Conservation (phyloP, 2,888 invertebrate species). For the Rhagonycha fulva region DNA sequence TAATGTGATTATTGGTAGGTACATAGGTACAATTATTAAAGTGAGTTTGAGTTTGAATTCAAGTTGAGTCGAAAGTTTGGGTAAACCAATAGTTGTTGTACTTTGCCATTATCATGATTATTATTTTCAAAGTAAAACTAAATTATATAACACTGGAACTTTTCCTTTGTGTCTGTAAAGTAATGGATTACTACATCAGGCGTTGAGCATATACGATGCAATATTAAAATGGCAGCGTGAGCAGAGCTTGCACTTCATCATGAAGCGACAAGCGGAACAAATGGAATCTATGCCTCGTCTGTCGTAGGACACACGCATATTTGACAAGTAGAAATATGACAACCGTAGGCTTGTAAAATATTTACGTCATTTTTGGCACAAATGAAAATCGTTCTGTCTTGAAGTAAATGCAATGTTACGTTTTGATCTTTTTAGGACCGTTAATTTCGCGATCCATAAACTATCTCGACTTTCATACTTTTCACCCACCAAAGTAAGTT, state of each 20-base stretch:
- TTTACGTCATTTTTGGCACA: conserved; percentile 42
- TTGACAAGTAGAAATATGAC: conserved; percentile 45
- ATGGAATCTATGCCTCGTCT: conserved; percentile 45
- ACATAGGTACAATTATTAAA: neutral
- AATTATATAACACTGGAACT: conserved; percentile 36
- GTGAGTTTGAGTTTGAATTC: neutral
- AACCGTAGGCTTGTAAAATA: conserved; percentile 42
- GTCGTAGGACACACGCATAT: conserved; percentile 46
- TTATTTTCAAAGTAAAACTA: conserved; percentile 35
- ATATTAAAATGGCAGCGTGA: conserved; percentile 30
- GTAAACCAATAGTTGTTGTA: conserved; percentile 32
- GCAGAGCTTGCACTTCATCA: conserved; percentile 42
- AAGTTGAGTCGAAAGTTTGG: neutral
- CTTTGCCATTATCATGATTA: conserved; percentile 31
- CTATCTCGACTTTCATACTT: conserved; percentile 31
- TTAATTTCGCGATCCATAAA: conserved; percentile 41
- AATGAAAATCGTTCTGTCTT: conserved; percentile 29
- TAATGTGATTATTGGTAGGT: neutral
- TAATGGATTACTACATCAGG: conserved; percentile 39
- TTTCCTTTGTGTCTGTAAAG: conserved; percentile 34
- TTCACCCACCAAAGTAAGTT: conserved; percentile 25
- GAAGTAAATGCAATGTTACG: conserved; percentile 28
- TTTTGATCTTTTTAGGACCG: conserved; percentile 29
- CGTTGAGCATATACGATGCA: conserved; percentile 24
- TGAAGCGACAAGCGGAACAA: conserved; percentile 50